phyloP scores from a whole-genome alignment of 2,888 invertebrate genomes.

The Stomorhina lunata region DNA sequence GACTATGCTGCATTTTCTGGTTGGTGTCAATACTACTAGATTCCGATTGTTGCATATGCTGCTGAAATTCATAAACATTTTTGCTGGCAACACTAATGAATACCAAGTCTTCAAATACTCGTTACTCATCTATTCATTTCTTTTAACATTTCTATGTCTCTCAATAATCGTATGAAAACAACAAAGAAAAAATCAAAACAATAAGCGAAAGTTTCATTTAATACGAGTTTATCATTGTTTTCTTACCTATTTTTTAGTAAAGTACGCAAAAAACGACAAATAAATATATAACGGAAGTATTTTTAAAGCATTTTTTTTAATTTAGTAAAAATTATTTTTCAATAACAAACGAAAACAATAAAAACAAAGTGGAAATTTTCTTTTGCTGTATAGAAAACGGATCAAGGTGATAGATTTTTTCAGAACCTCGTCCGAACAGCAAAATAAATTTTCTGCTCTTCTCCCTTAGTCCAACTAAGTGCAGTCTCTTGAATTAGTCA shows the following conservation, averaged over 20 bases:
- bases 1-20: no score
- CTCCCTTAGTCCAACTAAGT: slow-evolving; percentile 16
- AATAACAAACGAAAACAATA: not conserved
- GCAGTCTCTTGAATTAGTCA: slow-evolving; percentile 59
- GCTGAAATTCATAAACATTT: no score
- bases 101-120: no score
- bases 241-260: not conserved
- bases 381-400: slow-evolving; percentile 10
- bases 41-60: no score
- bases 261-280: not conserved
- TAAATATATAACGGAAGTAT: slow-evolving; percentile 29
- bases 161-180: slow-evolving; percentile 16
- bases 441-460: slow-evolving; percentile 19
- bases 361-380: not conserved
- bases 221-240: slow-evolving; percentile 16
- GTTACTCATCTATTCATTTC: slow-evolving; percentile 5
- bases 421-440: not conserved
- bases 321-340: not conserved
- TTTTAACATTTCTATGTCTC: not conserved
- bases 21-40: no score
- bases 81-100: no score
- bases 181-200: slow-evolving; percentile 37
- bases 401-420: not conserved
- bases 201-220: slow-evolving; percentile 34
- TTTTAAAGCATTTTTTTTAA: slow-evolving; percentile 10